These are phyloP conservation scores for Limnodromus scolopaceus DNA, from an alignment of 2,797 vertebrate species.

Conservation along the genomic window DNA sequence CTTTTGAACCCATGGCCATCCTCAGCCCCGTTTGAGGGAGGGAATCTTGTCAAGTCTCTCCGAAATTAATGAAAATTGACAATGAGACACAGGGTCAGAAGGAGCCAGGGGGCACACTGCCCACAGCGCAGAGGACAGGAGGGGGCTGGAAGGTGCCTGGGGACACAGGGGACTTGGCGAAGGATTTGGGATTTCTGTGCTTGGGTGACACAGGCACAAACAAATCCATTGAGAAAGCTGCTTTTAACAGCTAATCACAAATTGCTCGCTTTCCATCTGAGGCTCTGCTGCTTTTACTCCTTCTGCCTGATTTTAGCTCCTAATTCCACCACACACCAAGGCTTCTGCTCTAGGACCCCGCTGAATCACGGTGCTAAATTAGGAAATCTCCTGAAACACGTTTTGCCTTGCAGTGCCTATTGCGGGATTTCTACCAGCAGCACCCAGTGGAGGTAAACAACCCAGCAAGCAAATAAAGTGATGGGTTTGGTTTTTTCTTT, in stretches of 20 bases:
- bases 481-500: background rate
- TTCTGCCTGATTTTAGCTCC: background rate
- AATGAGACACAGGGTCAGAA: background rate
- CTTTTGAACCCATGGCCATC: background rate
- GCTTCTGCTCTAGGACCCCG: background rate
- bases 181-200: background rate
- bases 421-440: background rate
- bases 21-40: background rate
- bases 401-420: background rate
- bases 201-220: background rate
- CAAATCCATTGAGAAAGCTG: background rate
- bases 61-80: constrained; percentile 2
- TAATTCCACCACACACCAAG: background rate
- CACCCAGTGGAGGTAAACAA: background rate
- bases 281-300: background rate
- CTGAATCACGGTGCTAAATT: constrained; percentile 1
- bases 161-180: background rate
- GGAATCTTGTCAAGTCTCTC: background rate
- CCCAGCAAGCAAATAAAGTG: background rate
- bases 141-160: background rate
- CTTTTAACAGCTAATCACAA: constrained; percentile 4
- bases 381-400: background rate
- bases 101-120: background rate
- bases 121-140: rapidly evolving
- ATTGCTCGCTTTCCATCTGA: background rate